Evolutionary conservation across 2,888 invertebrate genomes (phyloP).

Genomic region (Andrena minutula): DNA sequence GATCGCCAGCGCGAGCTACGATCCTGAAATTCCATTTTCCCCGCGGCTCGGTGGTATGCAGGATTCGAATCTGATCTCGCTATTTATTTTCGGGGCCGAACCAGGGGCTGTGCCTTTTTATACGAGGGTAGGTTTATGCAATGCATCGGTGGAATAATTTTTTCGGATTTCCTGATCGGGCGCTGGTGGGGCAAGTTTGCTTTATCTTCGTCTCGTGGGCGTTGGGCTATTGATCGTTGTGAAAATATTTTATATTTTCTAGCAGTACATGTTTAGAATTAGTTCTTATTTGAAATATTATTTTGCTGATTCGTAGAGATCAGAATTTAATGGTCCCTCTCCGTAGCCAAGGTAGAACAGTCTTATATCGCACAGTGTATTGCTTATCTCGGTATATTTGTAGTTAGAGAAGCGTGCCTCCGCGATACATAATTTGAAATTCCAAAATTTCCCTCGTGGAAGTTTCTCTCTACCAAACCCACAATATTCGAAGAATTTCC

Average conservation of each 20-base stretch:
- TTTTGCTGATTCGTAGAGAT: background rate
- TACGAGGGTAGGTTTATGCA: constrained; percentile 5
- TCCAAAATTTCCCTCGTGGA: background rate
- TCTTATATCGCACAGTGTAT: too few species aligned
- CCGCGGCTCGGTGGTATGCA: background rate
- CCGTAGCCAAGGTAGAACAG: background rate
- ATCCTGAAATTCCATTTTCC: constrained; percentile 24
- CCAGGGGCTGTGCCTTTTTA: background rate
- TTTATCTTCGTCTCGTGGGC: background rate
- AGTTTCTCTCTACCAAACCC: background rate
- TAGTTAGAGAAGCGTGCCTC: too few species aligned
- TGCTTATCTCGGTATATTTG: too few species aligned
- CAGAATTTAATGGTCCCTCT: background rate
- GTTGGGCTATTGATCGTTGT: background rate
- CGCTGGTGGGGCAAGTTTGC: background rate
- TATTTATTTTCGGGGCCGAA: constrained; percentile 5
- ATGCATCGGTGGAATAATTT: background rate
- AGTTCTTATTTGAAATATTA: background rate
- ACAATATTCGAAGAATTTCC: background rate
- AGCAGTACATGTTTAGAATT: too few species aligned
- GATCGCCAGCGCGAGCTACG: constrained; percentile 1
- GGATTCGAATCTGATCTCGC: constrained; percentile 13
- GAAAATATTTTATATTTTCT: too few species aligned
- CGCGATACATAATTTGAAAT: background rate
- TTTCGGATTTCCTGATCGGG: background rate